These are phyloP conservation scores for Microchirus variegatus DNA, from an alignment of 2,797 vertebrate species.

Conservation along the genomic window DNA sequence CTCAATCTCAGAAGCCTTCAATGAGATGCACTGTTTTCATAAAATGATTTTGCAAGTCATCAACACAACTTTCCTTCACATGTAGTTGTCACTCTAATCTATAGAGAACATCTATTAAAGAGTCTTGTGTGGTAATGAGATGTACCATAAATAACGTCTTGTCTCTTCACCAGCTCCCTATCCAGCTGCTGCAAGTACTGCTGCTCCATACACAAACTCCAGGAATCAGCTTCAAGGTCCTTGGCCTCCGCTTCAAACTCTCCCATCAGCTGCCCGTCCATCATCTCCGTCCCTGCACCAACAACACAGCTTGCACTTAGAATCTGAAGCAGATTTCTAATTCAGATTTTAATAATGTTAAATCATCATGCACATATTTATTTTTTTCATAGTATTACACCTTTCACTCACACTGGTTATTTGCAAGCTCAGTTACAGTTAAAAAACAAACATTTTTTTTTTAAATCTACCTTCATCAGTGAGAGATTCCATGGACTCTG, in stretches of 20 bases:
- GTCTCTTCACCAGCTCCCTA: conserved; percentile 91
- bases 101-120: no score
- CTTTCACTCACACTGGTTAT: no score
- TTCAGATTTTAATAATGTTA: not conserved
- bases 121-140: not conserved
- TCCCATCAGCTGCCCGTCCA: conserved; percentile 95
- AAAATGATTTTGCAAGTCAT: no score
- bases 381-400: no score
- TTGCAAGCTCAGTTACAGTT: not conserved
- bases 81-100: no score
- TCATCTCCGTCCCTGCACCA: conserved; percentile 92
- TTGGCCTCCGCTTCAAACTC: conserved; percentile 92
- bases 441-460: no score
- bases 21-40: no score
- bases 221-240: conserved; percentile 94
- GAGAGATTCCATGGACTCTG: conserved; percentile 94
- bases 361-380: no score
- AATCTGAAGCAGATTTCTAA: not conserved
- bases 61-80: no score
- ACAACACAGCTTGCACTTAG: conserved; percentile 15
- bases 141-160: conserved; percentile 95
- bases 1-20: no score
- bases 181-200: conserved; percentile 89
- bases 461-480: conserved; percentile 92
- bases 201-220: conserved; percentile 92